Base-by-base conservation (phyloP, 2,888 invertebrate genomes). In the Chrysopilus asiliformis region DNA sequence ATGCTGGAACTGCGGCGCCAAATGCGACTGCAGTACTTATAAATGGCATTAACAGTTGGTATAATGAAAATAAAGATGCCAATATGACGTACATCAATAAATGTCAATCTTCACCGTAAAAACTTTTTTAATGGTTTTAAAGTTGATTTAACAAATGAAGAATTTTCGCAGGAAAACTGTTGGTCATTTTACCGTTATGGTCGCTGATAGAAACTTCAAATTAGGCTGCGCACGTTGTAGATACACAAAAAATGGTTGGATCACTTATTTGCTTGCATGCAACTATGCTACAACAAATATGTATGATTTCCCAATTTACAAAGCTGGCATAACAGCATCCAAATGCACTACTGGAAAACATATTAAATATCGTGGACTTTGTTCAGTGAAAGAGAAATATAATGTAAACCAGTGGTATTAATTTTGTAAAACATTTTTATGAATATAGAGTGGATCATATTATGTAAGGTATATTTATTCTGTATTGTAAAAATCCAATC, bases 1-100 rank as follows among this genome's bases (percentile, higher is more conserved):
- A 25, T 3, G 25, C 25, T 29, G 31, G 30, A 9, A 17, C 3
- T 3, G 30, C 36, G 16, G 25, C 36, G 5, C 22, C 29, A 3
- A 16, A 13, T 10, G 24, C 15, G 1, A 4, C 20, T 14, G 12
- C 10, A 4, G 36, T 14, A 9, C 17, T 36, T 4, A 22, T 12
- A 9, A 20, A 20, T n/a, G 36, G 22, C n/a, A 36, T 36, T 22
- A 25, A 36, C 13, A 24, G n/a, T 22, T 36, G 36, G 36, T 36
- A 30, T 20, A 31, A 36, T 15, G 36, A 36, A 17, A 24, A 36
- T 18, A 30, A 36, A 17, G 22, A 36, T 30, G 36, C 30, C 4
- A 22, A 9, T 7, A 12, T 15, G 24, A 12, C 17, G 7, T 10
- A 30, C 5, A 36, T 36, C 12, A 22, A 36, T 16, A 14, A 14